phyloP scores from a whole-genome alignment of 1,140 invertebrate genomes.

The Cotesia typhae region DNA sequence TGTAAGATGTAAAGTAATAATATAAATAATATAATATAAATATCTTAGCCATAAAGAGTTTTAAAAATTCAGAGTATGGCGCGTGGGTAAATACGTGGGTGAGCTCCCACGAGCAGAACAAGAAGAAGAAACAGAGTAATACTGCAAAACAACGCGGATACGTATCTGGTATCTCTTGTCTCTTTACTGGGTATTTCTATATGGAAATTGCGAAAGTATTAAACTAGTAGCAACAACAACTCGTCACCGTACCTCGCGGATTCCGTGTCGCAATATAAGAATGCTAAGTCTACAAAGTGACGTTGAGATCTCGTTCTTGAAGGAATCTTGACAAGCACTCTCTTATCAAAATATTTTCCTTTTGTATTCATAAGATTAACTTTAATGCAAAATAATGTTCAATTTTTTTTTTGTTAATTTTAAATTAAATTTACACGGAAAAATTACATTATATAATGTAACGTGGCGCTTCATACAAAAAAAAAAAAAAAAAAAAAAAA shows the following conservation, averaged over 20 bases:
- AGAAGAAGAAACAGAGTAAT: constrained; percentile 19
- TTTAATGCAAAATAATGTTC: too few relatives aligned
- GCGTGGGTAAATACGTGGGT: constrained; percentile 38
- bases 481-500: too few relatives aligned
- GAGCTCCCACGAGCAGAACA: constrained; percentile 28
- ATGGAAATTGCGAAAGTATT: constrained; percentile 16
- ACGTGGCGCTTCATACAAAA: too few relatives aligned
- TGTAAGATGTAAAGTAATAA: background rate
- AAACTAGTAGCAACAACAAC: background rate
- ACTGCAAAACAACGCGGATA: constrained; percentile 29
- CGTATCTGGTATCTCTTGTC: constrained; percentile 26
- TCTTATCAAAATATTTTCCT: too few relatives aligned
- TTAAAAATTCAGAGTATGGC: constrained; percentile 8
- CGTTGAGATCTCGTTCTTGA: too few relatives aligned
- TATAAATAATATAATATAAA: constrained; percentile 21
- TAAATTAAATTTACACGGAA: too few relatives aligned
- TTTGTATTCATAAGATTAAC: too few relatives aligned
- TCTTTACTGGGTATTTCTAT: constrained; percentile 18
- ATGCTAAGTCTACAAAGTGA: too few relatives aligned
- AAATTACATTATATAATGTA: too few relatives aligned
- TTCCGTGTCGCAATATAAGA: constrained; percentile 8
- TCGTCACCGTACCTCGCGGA: too few relatives aligned
- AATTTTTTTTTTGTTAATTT: too few relatives aligned
- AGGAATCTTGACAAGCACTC: too few relatives aligned
- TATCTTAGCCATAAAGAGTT: constrained; percentile 2